Conservation (phyloP, 2,113 vertebrate genomes). For the Pithys albifrons region DNA sequence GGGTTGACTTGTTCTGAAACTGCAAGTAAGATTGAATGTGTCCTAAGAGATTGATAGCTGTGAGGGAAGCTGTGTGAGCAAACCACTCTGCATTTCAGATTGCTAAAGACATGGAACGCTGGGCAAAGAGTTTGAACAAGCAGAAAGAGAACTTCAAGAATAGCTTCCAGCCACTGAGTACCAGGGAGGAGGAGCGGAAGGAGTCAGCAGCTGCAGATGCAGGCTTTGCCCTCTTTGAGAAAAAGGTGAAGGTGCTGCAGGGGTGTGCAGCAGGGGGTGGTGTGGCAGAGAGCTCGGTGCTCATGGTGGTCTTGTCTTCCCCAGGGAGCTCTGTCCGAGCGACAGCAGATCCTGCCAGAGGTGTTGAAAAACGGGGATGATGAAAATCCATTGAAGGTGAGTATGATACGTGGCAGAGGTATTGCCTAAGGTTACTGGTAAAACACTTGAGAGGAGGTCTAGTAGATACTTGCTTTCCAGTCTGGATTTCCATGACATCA, state of each 20-base stretch:
- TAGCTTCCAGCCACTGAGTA: conserved; percentile 92
- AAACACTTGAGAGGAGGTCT: background rate
- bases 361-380: conserved; percentile 82
- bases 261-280: rapidly evolving
- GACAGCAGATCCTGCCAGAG: conserved; percentile 84
- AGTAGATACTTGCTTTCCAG: background rate
- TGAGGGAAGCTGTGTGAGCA: background rate
- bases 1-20: conserved; percentile 8
- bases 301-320: conserved; percentile 3
- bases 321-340: conserved; percentile 84
- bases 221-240: conserved; percentile 95
- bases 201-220: conserved; percentile 97
- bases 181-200: conserved; percentile 88
- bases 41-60: background rate
- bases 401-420: background rate
- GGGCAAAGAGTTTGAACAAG: conserved; percentile 98
- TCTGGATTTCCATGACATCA: background rate
- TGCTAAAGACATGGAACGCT: conserved; percentile 99
- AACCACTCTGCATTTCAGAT: conserved; percentile 78
- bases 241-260: conserved; percentile 82
- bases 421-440: background rate
- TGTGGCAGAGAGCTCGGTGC: background rate
- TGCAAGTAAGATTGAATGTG: background rate
- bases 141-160: conserved; percentile 98
- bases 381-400: conserved; percentile 81